Percentiles rank a stretch among this genome's conserved stretches.
Evolutionary conservation across 53 echinoderm and acorn worm genomes (phyloP).

Genomic region (Astropecten irregularis): DNA sequence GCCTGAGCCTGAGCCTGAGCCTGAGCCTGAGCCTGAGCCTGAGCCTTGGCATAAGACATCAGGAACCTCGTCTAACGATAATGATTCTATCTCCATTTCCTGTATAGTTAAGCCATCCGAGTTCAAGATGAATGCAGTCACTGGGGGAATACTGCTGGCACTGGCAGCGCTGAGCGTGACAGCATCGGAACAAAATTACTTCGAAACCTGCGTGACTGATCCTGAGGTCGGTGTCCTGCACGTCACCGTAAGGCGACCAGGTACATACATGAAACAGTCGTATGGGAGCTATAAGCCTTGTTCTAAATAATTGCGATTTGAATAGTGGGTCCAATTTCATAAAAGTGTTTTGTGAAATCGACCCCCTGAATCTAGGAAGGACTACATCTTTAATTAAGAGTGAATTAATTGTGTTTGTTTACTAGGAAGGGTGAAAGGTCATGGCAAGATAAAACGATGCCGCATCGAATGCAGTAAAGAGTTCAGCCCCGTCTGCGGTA

Average conservation of each 20-base stretch:
- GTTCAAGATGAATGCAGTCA: not conserved
- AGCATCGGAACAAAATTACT: constrained; percentile 24
- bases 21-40: too few species aligned
- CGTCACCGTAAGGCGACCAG: constrained; percentile 8
- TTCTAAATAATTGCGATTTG: too few species aligned
- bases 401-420: not conserved
- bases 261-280: too few species aligned
- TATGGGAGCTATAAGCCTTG: too few species aligned
- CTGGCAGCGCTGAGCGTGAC: constrained; percentile 12
- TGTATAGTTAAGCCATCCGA: too few species aligned
- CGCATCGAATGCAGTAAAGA: constrained; percentile 70
- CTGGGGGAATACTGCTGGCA: not conserved
- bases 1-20: too few species aligned
- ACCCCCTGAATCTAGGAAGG: too few species aligned
- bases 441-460: constrained; percentile 18
- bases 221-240: constrained; percentile 7
- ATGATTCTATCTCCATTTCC: not conserved
- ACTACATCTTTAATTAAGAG: too few species aligned
- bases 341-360: too few species aligned
- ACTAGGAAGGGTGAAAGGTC: constrained; percentile 38
- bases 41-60: too few species aligned
- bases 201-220: constrained; percentile 1
- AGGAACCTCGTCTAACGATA: too few species aligned
- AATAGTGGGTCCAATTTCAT: too few species aligned
- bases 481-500: constrained; percentile 77